Base-by-base conservation (phyloP, 1,140 invertebrate genomes). In the Drosophila sucinea region DNA sequence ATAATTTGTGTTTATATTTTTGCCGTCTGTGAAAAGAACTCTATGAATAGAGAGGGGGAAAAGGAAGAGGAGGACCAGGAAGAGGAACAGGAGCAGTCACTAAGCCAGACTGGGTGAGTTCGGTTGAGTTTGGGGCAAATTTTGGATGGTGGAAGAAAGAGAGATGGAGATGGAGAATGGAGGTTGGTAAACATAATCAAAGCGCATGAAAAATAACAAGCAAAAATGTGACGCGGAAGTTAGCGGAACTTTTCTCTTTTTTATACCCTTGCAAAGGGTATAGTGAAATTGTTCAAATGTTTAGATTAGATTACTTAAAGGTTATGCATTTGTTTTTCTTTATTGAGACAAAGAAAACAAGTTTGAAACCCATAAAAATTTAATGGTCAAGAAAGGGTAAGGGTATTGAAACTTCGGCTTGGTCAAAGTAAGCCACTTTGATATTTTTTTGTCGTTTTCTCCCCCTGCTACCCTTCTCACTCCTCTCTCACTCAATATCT, bases 1-100 rank as follows among this genome's bases (percentile, higher is more conserved):
- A 85, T 85, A 85, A 85, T 85, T 85, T 85, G 65, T 86, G 68
- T 85, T 78, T 81, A 85, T 70, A 85, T 81, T 81, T 74, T 69
- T 61, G 74, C 30, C 60, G 62, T 73, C 67, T 71, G 64, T 63
- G 67, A 62, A n/a, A 25, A 60, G 41, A 60, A 11, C 23, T 38
- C 25, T 40, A 38, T n/a, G 33, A 60, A 60, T n/a, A 40, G 33
- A 40, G 41, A 41, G 25, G 23, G 5, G 58, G 5, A 10, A 11
- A 29, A 17, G 4, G 17, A 32, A 10, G 29, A 30, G 5, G 4
- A 32, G 54, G 3, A n/a, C 27, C 54, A 17, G 55, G 56, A 58
- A 23, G 23, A 51, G 62, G 35, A 35, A 33, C 41, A 10, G 41
- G 17, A 47, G 38, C 17, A 41, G 27, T 10, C 8, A 38, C 35